Conservation (phyloP, 2,888 invertebrate species). For the Hesperia comma region DNA sequence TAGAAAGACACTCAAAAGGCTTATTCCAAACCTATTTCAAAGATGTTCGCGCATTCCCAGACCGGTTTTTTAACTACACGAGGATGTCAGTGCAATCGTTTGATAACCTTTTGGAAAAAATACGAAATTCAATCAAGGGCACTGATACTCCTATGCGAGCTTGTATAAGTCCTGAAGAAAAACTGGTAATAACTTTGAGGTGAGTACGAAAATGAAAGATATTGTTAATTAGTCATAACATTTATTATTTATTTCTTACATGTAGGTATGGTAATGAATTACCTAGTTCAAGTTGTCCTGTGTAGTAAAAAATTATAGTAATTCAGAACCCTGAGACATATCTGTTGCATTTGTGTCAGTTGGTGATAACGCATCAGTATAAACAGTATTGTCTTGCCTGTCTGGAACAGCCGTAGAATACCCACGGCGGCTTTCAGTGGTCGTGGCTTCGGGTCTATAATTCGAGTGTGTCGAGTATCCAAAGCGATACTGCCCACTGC, state of each 20-base stretch:
- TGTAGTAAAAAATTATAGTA: slow-evolving; percentile 48
- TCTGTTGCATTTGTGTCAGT: slow-evolving; percentile 50
- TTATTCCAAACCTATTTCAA: slow-evolving; percentile 48
- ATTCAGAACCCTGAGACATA: slow-evolving; percentile 49
- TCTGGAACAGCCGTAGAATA: slow-evolving; percentile 47
- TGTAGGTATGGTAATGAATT: slow-evolving; percentile 44
- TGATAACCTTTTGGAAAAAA: slow-evolving; percentile 45
- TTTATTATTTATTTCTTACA: slow-evolving; percentile 46
- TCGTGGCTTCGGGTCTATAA: slow-evolving; percentile 47
- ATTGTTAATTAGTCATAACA: slow-evolving; percentile 44
- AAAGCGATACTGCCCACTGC: slow-evolving; percentile 47
- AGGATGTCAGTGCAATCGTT: slow-evolving; percentile 47
- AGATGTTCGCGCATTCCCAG: slow-evolving; percentile 47
- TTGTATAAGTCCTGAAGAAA: slow-evolving; percentile 46
- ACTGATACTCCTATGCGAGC: slow-evolving; percentile 46
- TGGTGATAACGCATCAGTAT: slow-evolving; percentile 48
- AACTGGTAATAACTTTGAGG: slow-evolving; percentile 47
- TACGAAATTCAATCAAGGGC: slow-evolving; percentile 44
- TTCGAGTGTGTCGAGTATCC: slow-evolving; percentile 46
- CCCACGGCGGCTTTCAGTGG: slow-evolving; percentile 45
- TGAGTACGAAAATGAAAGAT: slow-evolving; percentile 46
- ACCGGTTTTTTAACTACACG: slow-evolving; percentile 47
- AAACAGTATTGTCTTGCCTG: slow-evolving; percentile 46
- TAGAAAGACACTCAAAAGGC: slow-evolving; percentile 48
- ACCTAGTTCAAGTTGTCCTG: slow-evolving; percentile 39